These are phyloP conservation scores for Heloderma charlesbogerti DNA, from an alignment of 2,113 vertebrate genomes.

Conservation along the genomic window DNA sequence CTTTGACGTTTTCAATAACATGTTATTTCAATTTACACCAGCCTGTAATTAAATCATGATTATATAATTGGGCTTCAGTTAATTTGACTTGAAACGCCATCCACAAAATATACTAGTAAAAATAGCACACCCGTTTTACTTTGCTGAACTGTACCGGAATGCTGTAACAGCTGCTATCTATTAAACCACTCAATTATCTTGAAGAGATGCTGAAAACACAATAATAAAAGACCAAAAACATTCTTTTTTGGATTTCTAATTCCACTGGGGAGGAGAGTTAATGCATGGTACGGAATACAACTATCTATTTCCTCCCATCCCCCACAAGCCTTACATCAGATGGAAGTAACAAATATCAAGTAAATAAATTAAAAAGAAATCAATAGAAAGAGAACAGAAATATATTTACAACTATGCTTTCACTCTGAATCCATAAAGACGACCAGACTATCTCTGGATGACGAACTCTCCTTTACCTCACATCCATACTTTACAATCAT, in stretches of 20 bases:
- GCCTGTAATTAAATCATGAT: conserved; percentile 42
- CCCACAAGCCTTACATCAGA: not conserved
- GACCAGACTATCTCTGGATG: not conserved
- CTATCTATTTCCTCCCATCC: not conserved
- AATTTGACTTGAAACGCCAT: conserved; percentile 50
- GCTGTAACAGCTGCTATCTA: conserved; percentile 29
- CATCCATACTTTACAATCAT: too few relatives aligned
- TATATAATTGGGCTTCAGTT: conserved; percentile 46
- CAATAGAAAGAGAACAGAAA: not conserved
- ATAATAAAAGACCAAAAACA: conserved; percentile 2
- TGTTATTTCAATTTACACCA: conserved; percentile 40
- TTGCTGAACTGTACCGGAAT: not conserved
- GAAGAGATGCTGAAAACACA: not conserved
- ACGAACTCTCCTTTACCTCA: not conserved
- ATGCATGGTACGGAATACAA: not conserved
- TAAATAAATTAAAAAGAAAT: not conserved
- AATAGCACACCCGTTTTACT: conserved; percentile 14
- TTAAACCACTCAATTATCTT: conserved; percentile 29
- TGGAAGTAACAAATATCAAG: not conserved
- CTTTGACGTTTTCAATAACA: conserved; percentile 26
- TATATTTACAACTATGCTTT: not conserved
- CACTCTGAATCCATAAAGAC: not conserved
- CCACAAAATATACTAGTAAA: conserved; percentile 29
- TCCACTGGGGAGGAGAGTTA: not conserved
- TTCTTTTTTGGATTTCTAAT: conserved; percentile 27